Conservation (phyloP, 2,797 vertebrate species). For the Sebastiscus tertius region DNA sequence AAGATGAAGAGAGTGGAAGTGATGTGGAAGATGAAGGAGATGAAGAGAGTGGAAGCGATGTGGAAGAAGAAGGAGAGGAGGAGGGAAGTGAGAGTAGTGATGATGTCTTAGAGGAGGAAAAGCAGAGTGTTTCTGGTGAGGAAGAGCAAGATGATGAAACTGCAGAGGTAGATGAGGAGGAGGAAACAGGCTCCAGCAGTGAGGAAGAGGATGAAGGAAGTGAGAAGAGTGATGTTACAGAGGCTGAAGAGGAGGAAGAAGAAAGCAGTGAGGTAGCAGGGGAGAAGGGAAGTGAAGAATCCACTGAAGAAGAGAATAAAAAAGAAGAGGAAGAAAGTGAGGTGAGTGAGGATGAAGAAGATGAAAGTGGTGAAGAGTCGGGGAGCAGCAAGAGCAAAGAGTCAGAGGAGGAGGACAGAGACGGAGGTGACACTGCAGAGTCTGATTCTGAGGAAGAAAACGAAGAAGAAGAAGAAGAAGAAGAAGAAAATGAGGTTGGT, state of each 20-base stretch:
- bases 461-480: not conserved
- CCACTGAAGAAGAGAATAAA: conserved; percentile 5
- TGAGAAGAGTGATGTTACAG: not conserved
- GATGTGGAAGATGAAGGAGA: not conserved
- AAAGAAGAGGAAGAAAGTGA: conserved; percentile 35
- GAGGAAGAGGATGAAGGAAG: conserved; percentile 17
- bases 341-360: conserved; percentile 40
- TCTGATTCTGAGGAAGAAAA: not conserved
- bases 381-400: conserved; percentile 17
- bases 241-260: conserved; percentile 34
- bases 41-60: not conserved
- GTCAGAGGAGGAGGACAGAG: conserved; percentile 15
- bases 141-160: conserved; percentile 24
- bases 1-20: conserved; percentile 3
- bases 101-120: conserved; percentile 1
- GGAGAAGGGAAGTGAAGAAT: conserved; percentile 12
- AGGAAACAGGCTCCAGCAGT: not conserved
- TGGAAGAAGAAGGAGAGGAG: not conserved
- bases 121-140: conserved; percentile 13
- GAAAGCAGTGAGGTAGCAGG: conserved; percentile 20
- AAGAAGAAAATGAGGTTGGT: not conserved
- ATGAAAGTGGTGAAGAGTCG: conserved; percentile 21
- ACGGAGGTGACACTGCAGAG: conserved; percentile 14
- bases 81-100: conserved; percentile 8
- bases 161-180: not conserved